A percentile compares a stretch with the other conserved stretches of the same genome.
phyloP scores from a whole-genome alignment of 2,888 invertebrate genomes.

The Metacarcinus magister region DNA sequence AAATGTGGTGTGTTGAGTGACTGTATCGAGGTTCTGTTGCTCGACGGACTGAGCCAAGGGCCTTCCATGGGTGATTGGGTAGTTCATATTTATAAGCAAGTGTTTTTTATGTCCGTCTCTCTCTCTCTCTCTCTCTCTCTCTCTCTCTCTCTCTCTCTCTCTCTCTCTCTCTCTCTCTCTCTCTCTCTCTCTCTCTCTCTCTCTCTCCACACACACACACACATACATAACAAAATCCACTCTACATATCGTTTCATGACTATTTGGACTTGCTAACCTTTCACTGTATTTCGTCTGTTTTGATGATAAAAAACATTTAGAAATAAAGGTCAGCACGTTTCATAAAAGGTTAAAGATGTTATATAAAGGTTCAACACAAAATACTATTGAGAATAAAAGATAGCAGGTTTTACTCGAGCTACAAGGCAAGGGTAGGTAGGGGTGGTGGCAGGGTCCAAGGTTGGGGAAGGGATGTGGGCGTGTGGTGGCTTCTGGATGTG shows the following conservation, averaged over 20 bases:
- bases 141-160: conserved; percentile 14
- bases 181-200: too few species aligned
- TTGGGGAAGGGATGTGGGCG: not conserved
- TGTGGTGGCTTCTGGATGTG: conserved; percentile 83
- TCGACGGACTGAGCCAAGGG: not conserved
- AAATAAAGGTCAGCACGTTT: not conserved
- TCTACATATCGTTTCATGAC: not conserved
- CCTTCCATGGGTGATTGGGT: too few species aligned
- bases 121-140: not conserved
- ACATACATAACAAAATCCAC: not conserved
- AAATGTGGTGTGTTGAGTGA: too few species aligned
- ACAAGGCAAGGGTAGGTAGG: not conserved
- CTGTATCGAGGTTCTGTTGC: not conserved
- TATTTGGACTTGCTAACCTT: not conserved
- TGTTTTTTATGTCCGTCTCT: too few species aligned
- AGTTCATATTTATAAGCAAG: too few species aligned
- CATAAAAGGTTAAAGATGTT: too few species aligned
- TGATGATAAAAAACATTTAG: not conserved
- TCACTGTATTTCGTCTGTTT: not conserved
- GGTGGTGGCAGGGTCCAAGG: not conserved
- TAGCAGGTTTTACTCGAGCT: not conserved
- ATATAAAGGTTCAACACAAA: too few species aligned
- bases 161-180: not conserved
- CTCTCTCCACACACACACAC: too few species aligned
- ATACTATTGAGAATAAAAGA: not conserved